phyloP scores from a whole-genome alignment of 2,113 vertebrate species.

The Xenopus laevis region DNA sequence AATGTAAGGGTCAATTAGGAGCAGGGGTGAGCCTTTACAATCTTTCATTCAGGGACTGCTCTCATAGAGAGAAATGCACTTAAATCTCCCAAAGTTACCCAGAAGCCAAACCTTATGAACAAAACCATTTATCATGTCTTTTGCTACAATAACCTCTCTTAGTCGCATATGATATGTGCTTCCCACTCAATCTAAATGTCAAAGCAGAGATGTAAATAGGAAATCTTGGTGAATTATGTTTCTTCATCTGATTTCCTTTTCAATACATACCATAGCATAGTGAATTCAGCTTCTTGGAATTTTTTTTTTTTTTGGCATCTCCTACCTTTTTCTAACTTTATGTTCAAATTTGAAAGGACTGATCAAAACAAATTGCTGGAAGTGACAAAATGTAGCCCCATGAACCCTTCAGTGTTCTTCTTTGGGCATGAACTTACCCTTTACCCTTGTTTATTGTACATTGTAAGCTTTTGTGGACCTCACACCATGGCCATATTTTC shows the following conservation, averaged over 20 bases:
- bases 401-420: too few species aligned
- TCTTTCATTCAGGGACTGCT: conserved; percentile 28
- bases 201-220: background rate
- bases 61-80: conserved; percentile 11
- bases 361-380: too few species aligned
- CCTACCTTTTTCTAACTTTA: too few species aligned
- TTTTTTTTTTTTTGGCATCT: too few species aligned
- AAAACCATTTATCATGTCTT: conserved; percentile 30
- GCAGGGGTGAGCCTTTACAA: conserved; percentile 18
- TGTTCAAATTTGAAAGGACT: too few species aligned
- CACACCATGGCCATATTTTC: too few species aligned
- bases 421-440: too few species aligned
- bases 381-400: too few species aligned
- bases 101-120: conserved; percentile 37
- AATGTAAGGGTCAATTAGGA: conserved; percentile 39
- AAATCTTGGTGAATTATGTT: conserved; percentile 1
- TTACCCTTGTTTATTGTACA: too few species aligned
- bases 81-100: conserved; percentile 36
- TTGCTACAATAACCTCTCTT: conserved; percentile 8
- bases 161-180: conserved; percentile 15
- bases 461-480: too few species aligned
- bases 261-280: background rate
- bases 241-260: conserved; percentile 1
- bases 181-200: conserved; percentile 6
- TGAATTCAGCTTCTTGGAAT: too few species aligned